phyloP scores from a whole-genome alignment of 1,140 invertebrate species.

The Nephotettix cincticeps region DNA sequence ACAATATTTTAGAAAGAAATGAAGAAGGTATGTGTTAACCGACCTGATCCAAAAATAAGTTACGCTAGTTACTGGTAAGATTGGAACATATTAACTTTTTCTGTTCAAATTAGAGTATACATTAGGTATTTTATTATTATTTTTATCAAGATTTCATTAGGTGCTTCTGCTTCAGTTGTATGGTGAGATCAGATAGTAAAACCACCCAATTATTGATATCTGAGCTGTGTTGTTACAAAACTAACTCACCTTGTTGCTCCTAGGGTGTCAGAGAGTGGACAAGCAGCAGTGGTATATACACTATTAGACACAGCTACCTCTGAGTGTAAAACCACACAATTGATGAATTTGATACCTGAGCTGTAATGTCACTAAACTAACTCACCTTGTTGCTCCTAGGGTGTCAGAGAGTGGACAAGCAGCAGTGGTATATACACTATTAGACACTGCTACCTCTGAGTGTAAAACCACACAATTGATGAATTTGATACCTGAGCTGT shows the following conservation, averaged over 20 bases:
- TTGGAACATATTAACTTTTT: no score
- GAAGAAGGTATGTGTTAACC: no score
- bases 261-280: neutral
- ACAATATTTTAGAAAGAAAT: no score
- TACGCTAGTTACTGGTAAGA: no score
- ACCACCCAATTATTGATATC: no score
- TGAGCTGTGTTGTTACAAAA: no score
- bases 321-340: no score
- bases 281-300: neutral
- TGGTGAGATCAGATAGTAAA: no score
- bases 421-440: constrained; percentile 59
- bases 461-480: neutral
- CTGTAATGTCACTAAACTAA: constrained; percentile 34
- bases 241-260: neutral
- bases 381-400: no score
- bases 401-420: constrained; percentile 60
- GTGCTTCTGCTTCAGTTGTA: neutral
- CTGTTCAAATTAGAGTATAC: no score
- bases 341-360: constrained; percentile 37
- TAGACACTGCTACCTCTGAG: constrained; percentile 56
- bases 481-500: neutral
- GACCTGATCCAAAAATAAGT: no score
- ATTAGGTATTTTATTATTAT: no score
- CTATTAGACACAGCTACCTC: neutral
- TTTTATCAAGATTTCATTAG: neutral